Evolutionary conservation across 2,888 invertebrate species (phyloP).

Genomic region (Antitype chi): DNA sequence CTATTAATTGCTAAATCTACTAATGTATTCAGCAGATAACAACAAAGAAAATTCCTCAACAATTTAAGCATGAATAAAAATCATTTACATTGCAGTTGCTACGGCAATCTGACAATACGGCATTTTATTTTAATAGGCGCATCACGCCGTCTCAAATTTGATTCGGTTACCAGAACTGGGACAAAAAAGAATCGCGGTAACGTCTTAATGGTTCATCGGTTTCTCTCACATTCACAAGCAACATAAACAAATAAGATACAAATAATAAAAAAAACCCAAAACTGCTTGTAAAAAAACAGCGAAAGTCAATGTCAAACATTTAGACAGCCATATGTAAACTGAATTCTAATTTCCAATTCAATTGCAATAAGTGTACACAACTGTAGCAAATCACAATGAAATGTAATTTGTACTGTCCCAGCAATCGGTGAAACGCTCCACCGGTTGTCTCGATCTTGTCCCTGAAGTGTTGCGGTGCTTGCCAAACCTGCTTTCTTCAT

Average conservation of each 20-base stretch:
- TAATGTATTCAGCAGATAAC: neutral
- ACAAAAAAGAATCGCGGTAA: conserved; percentile 16
- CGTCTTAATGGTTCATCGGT: conserved; percentile 34
- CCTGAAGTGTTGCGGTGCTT: conserved; percentile 82
- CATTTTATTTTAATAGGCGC: neutral
- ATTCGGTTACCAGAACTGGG: conserved; percentile 26
- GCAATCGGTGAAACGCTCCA: conserved; percentile 82
- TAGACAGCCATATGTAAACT: conserved; percentile 38
- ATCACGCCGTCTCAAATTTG: neutral
- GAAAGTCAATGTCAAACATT: conserved; percentile 13
- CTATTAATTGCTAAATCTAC: neutral
- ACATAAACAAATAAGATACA: neutral
- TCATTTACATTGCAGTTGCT: neutral
- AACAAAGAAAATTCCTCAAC: neutral
- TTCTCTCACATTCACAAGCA: conserved; percentile 12
- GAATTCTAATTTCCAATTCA: conserved; percentile 49
- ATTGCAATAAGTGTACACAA: conserved; percentile 55
- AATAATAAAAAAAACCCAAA: neutral
- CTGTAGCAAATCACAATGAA: conserved; percentile 71
- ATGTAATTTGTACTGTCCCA: conserved; percentile 72
- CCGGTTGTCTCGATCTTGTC: conserved; percentile 78
- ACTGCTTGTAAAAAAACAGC: neutral
- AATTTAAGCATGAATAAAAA: neutral
- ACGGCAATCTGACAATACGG: neutral
- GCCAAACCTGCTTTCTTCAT: conserved; percentile 85